Conservation (phyloP, 2,888 invertebrate species). For the Microctonus aethiopoides region DNA sequence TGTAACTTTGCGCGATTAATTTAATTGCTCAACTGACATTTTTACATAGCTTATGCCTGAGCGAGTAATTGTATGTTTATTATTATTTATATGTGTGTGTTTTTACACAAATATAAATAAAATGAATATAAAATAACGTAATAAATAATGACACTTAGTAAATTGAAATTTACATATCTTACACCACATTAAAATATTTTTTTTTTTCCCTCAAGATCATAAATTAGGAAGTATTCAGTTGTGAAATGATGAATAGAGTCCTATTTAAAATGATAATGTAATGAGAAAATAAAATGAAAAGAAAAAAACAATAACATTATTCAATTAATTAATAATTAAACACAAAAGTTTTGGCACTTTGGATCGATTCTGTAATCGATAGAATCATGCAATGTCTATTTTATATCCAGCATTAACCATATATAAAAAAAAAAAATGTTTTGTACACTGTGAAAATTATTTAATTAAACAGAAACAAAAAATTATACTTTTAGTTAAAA, state of each 20-base stretch:
- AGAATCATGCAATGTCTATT: neutral
- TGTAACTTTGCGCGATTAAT: neutral
- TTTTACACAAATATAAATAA: neutral
- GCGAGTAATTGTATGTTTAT: too few species aligned
- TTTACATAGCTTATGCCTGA: too few species aligned
- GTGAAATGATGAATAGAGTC: neutral
- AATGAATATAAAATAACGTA: constrained; percentile 7
- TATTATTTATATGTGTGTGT: too few species aligned
- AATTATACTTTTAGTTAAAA: too few species aligned
- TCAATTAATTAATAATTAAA: neutral
- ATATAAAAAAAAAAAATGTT: too few species aligned
- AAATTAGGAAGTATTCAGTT: neutral
- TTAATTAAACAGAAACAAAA: too few species aligned
- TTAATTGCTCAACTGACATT: neutral
- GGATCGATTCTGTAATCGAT: neutral
- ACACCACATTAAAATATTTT: neutral
- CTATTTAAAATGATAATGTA: neutral
- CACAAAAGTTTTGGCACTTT: neutral
- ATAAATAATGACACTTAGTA: constrained; percentile 22
- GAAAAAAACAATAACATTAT: neutral
- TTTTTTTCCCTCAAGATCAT: too few species aligned
- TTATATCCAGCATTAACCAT: neutral
- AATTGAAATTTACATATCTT: constrained; percentile 18
- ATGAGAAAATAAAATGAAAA: neutral
- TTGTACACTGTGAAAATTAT: too few species aligned